Evolutionary conservation across 1,140 invertebrate genomes (phyloP).

Genomic region (Danaus plexippus): DNA sequence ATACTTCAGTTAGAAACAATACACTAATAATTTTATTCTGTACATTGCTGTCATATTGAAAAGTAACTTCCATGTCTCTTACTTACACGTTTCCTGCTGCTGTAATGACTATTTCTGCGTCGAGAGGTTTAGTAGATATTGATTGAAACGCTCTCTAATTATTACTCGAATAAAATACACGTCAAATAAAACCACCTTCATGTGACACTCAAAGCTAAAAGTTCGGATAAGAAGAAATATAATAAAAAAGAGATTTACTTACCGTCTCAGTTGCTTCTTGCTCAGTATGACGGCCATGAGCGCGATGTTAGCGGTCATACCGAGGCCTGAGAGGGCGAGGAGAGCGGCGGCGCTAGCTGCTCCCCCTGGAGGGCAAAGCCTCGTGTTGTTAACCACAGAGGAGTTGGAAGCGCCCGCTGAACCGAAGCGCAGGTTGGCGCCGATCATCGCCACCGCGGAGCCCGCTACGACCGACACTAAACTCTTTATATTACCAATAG

Average conservation of each 20-base stretch:
- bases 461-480: slow-evolving; percentile 56
- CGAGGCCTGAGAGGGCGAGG: slow-evolving; percentile 82
- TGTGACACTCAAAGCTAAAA: background rate
- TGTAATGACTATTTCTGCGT: too few relatives aligned
- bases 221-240: too few relatives aligned
- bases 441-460: slow-evolving; percentile 82
- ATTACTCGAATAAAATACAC: background rate
- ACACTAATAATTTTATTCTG: too few relatives aligned
- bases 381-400: slow-evolving; percentile 77
- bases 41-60: too few relatives aligned
- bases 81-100: too few relatives aligned
- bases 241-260: slow-evolving; percentile 24
- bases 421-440: slow-evolving; percentile 81
- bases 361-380: slow-evolving; percentile 84
- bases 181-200: too few relatives aligned
- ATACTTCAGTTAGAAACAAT: too few relatives aligned
- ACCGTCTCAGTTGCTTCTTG: slow-evolving; percentile 83
- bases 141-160: background rate
- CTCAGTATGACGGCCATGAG: slow-evolving; percentile 85
- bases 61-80: too few relatives aligned
- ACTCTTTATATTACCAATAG: too few relatives aligned
- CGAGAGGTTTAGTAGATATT: too few relatives aligned
- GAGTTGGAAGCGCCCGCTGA: slow-evolving; percentile 76
- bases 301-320: slow-evolving; percentile 86
- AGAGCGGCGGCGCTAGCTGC: slow-evolving; percentile 85